These are phyloP conservation scores for Rana temporaria DNA, from an alignment of 2,113 vertebrate species.

Conservation along the genomic window DNA sequence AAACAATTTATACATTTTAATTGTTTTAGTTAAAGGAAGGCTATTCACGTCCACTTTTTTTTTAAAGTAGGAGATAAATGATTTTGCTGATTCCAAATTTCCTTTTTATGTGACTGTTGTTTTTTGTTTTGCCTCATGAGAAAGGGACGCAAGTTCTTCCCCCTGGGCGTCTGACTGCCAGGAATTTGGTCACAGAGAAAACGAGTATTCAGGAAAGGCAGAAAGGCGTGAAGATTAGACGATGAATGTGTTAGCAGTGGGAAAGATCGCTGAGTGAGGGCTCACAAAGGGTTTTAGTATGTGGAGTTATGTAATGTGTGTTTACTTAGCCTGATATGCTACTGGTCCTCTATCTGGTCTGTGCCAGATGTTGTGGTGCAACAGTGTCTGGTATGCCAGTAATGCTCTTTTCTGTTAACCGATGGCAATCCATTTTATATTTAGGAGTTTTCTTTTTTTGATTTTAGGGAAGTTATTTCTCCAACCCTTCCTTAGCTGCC, in stretches of 20 bases:
- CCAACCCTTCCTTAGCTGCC: background rate
- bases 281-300: background rate
- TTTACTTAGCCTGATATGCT: background rate
- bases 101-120: background rate
- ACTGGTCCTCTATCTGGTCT: no score
- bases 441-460: no score
- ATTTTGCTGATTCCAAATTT: background rate
- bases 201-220: slow-evolving; percentile 11
- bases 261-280: background rate
- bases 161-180: background rate
- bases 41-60: background rate
- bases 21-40: no score
- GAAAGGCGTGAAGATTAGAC: slow-evolving; percentile 14
- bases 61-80: background rate
- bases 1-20: no score
- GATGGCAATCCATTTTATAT: no score
- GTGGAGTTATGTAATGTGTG: background rate
- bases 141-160: background rate
- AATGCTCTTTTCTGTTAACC: background rate
- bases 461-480: no score
- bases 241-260: background rate
- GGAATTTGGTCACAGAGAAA: background rate
- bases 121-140: background rate
- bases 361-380: background rate
- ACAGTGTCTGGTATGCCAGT: background rate